A percentile compares a stretch with the other conserved stretches of the same genome.
Conservation (phyloP, 2,888 invertebrate species). For the Tortrix viridana region DNA sequence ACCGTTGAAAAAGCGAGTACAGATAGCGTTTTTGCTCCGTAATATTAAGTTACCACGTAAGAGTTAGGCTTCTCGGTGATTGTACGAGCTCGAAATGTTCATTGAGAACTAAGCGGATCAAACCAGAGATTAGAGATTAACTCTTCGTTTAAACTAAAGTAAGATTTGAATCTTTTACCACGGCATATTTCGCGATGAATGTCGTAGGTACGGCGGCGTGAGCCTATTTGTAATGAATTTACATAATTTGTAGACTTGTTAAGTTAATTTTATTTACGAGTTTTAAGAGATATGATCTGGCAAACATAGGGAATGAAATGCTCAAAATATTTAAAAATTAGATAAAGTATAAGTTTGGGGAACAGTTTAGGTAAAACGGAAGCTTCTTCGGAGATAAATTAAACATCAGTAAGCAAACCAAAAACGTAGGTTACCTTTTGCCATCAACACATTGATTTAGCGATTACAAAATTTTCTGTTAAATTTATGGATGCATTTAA, state of each 20-base stretch:
- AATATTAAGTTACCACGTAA: slow-evolving; percentile 83
- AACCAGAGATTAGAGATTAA: slow-evolving; percentile 76
- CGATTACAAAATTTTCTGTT: slow-evolving; percentile 64
- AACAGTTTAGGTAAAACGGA: slow-evolving; percentile 62
- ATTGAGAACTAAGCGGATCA: slow-evolving; percentile 65
- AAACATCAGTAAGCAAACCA: slow-evolving; percentile 65
- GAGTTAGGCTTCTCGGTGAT: slow-evolving; percentile 78
- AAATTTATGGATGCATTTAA: slow-evolving; percentile 55
- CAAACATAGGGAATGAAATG: slow-evolving; percentile 67
- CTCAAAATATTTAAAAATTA: slow-evolving; percentile 74
- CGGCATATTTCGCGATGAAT: slow-evolving; percentile 83
- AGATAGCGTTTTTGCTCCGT: slow-evolving; percentile 78
- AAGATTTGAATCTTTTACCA: slow-evolving; percentile 81
- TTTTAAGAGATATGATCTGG: slow-evolving; percentile 76
- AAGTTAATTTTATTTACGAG: slow-evolving; percentile 80
- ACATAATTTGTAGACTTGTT: slow-evolving; percentile 76
- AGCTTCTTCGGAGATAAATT: slow-evolving; percentile 47
- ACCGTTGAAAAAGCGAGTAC: slow-evolving; percentile 75
- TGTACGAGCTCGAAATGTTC: slow-evolving; percentile 62
- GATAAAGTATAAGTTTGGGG: slow-evolving; percentile 53
- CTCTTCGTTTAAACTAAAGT: slow-evolving; percentile 76
- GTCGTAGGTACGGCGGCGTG: slow-evolving; percentile 69
- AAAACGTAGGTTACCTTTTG: slow-evolving; percentile 82
- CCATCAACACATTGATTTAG: slow-evolving; percentile 73
- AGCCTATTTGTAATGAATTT: slow-evolving; percentile 77